A percentile compares a stretch with the other conserved stretches of the same genome.
Conservation (phyloP, 2,888 invertebrate species). For the Philaethria dido region DNA sequence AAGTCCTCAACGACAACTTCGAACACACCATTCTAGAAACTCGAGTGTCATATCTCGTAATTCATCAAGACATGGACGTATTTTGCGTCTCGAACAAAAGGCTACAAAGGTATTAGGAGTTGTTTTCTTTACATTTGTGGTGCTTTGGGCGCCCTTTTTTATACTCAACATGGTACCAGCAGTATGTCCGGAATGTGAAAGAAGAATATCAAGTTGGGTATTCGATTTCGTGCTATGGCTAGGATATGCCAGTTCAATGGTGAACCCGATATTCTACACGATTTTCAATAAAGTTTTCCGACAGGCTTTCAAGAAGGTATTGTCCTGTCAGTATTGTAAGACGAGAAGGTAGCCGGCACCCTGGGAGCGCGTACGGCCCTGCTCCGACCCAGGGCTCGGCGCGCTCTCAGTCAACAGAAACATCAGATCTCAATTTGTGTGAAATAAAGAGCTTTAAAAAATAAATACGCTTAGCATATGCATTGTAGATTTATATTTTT, state of each 20-base stretch:
- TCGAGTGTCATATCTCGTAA: conserved; percentile 92
- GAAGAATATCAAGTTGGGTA: conserved; percentile 89
- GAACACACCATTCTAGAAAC: conserved; percentile 90
- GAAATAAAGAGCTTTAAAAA: conserved; percentile 62
- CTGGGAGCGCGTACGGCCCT: conserved; percentile 78
- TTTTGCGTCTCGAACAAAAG: conserved; percentile 95
- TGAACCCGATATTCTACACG: conserved; percentile 98
- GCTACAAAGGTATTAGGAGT: conserved; percentile 98
- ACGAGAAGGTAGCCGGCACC: conserved; percentile 77
- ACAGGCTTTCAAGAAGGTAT: conserved; percentile 94
- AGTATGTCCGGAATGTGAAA: conserved; percentile 91
- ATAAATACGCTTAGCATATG: conserved; percentile 42
- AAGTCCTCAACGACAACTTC: conserved; percentile 77
- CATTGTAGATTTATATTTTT: conserved; percentile 8
- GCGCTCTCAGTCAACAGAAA: conserved; percentile 80
- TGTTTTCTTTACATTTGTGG: conserved; percentile 96
- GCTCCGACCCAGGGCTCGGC: conserved; percentile 73
- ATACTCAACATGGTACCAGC: conserved; percentile 94
- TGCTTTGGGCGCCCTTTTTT: conserved; percentile 98
- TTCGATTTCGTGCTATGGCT: conserved; percentile 96
- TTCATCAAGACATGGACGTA: conserved; percentile 92
- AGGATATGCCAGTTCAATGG: conserved; percentile 97
- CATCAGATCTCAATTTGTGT: conserved; percentile 75
- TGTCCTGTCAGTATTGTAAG: conserved; percentile 89
- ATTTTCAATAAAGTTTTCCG: conserved; percentile 97